Base-by-base conservation (phyloP, 2,797 vertebrate genomes). In the Macroramphosus scolopax region DNA sequence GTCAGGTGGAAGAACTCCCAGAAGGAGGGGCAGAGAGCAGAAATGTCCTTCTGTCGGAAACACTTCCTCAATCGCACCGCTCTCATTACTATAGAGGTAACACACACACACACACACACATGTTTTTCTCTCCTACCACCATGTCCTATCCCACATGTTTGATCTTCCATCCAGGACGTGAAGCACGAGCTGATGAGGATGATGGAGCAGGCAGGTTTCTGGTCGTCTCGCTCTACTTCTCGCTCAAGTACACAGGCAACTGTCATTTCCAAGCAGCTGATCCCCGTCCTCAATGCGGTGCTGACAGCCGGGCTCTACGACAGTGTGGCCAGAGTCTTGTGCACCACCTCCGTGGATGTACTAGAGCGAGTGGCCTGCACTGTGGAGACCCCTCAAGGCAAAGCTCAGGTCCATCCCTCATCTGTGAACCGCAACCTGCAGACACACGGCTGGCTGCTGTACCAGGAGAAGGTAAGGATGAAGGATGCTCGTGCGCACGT, bases 341-440 rank as follows among this genome's bases (percentile, higher is more conserved):
- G 75, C 66, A 87, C 83, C 0, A 92, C 92, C 10, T 94, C 96
- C 1, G 91, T 97, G 54, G 95, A 98, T 14, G 72, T 95, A 18
- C 89, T 93, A 3, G 96, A 98, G 57, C 90, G 90, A 3, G 62
- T 93, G 59, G 91, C 87, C 5, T 99, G 97, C 72, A 70, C 85
- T 0, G 92, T 91, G 36, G 95, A 98, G 87, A 99, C 96, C 0
- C 92, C 94, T 10, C 96, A 98, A 52, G 97, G 97, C 48, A 94
- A 89, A 77, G 94, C 97, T 0, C 93, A 97, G 71, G 94, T 96
- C 35, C 95, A 99, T 78, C 94, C 93, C 0, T 97, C 95, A 0
- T 99, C 97, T 1, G 91, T 98, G n/a, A 98, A 98, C 75, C 85
- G 93, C 46, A 91, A 91, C 70, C 87, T 99, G 40, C 96, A 98